These are phyloP conservation scores for Heliconius sara DNA, from an alignment of 2,888 invertebrate species.

Conservation along the genomic window DNA sequence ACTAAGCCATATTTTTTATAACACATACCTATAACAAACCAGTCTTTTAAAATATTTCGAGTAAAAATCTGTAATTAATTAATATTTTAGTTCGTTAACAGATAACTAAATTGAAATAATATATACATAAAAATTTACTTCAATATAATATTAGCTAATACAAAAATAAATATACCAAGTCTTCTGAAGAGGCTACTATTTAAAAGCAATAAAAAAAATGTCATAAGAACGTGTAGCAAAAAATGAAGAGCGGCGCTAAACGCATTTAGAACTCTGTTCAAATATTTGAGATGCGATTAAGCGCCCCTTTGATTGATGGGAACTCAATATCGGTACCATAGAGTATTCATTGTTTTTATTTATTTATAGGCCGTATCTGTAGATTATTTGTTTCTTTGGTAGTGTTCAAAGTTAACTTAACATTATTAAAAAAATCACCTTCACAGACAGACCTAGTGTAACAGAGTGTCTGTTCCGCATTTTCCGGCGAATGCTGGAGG, in stretches of 20 bases:
- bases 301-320: conserved; percentile 74
- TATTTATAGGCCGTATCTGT: background rate
- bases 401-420: background rate
- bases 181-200: conserved; percentile 21
- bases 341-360: conserved; percentile 42
- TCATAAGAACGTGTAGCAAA: conserved; percentile 53
- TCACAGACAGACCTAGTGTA: too few species aligned
- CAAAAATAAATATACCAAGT: background rate
- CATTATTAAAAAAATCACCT: background rate
- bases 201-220: conserved; percentile 33
- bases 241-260: conserved; percentile 65
- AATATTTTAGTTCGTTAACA: too few species aligned
- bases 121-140: too few species aligned
- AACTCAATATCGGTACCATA: conserved; percentile 59
- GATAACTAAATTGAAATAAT: too few species aligned
- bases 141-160: background rate
- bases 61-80: too few species aligned
- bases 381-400: background rate
- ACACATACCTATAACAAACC: too few species aligned
- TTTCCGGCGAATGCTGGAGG: too few species aligned
- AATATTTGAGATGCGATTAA: conserved; percentile 80
- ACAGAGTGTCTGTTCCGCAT: too few species aligned
- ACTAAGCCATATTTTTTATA: too few species aligned
- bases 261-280: conserved; percentile 65
- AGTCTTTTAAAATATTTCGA: too few species aligned